These are phyloP conservation scores for Amphiprion ocellaris DNA, from an alignment of 2,113 vertebrate species.

Conservation along the genomic window DNA sequence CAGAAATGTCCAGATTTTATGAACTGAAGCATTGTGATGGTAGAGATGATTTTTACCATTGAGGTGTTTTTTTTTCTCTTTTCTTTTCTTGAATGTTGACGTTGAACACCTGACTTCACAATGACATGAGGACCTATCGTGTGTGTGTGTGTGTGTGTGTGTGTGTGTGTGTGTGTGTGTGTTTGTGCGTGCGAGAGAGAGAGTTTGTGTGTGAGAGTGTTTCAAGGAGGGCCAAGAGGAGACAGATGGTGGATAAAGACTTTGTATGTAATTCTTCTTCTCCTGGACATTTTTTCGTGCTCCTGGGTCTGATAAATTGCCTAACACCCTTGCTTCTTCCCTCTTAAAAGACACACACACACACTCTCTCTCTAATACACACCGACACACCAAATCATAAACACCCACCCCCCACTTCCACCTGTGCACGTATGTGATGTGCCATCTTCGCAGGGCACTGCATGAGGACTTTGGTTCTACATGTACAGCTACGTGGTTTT, in stretches of 20 bases:
- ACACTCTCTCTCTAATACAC: constrained; percentile 35
- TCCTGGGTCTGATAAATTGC: constrained; percentile 64
- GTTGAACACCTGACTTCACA: constrained; percentile 75
- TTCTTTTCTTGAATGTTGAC: constrained; percentile 77
- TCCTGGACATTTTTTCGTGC: constrained; percentile 62
- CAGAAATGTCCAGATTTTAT: constrained; percentile 87
- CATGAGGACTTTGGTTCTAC: constrained; percentile 78
- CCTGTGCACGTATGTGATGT: constrained; percentile 74
- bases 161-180: constrained; percentile 38
- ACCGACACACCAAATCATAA: constrained; percentile 32
- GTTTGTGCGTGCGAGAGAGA: constrained; percentile 32
- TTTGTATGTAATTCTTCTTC: constrained; percentile 69
- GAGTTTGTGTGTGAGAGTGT: constrained; percentile 31
- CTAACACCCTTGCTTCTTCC: constrained; percentile 70
- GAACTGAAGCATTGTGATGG: constrained; percentile 82
- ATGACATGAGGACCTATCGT: constrained; percentile 73
- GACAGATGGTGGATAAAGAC: constrained; percentile 68
- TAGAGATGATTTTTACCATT: constrained; percentile 85
- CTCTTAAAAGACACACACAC: constrained; percentile 50
- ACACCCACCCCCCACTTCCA: constrained; percentile 40
- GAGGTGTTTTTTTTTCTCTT: constrained; percentile 69
- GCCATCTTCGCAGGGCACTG: constrained; percentile 68
- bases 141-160: constrained; percentile 48
- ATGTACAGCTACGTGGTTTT: constrained; percentile 69
- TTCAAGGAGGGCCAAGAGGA: constrained; percentile 66